A percentile compares a stretch with the other conserved stretches of the same genome.
Evolutionary conservation across 2,888 invertebrate genomes (phyloP).

Genomic region (Meiosimyza decipiens): DNA sequence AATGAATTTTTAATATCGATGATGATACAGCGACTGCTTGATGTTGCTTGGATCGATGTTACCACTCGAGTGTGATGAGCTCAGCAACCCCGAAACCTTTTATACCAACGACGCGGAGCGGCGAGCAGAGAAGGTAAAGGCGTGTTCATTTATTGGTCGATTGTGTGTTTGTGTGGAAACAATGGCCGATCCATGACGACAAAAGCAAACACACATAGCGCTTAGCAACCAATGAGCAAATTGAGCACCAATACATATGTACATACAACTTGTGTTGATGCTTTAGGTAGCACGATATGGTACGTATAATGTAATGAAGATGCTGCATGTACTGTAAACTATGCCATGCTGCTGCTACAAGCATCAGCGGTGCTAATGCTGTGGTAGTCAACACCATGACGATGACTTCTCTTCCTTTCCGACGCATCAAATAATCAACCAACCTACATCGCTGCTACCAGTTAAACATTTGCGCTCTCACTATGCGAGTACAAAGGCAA

Average conservation of each 20-base stretch:
- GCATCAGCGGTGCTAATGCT: conserved; percentile 48
- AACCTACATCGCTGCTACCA: neutral
- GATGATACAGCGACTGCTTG: conserved; percentile 28
- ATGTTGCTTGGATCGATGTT: conserved; percentile 54
- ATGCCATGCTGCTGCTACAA: no score
- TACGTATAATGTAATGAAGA: neutral
- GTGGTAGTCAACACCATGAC: conserved; percentile 39
- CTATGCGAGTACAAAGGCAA: no score
- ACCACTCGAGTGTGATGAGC: conserved; percentile 59
- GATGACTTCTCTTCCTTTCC: no score
- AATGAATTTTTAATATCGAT: neutral
- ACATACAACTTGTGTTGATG: neutral
- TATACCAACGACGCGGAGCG: conserved; percentile 52
- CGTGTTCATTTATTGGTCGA: conserved; percentile 41
- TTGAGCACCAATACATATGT: neutral
- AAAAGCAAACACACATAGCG: conserved; percentile 38
- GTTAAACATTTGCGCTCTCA: no score
- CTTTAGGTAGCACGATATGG: no score
- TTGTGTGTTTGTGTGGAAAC: conserved; percentile 32
- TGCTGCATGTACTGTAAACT: conserved; percentile 16
- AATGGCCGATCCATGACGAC: conserved; percentile 52
- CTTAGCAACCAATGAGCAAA: conserved; percentile 55
- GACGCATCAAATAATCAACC: no score
- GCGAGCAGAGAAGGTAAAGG: conserved; percentile 43
- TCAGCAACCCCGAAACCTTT: conserved; percentile 55